Percentiles rank a stretch among this genome's conserved stretches.
Conservation (phyloP, 2,797 vertebrate species). For the Neoniphon sammara region DNA sequence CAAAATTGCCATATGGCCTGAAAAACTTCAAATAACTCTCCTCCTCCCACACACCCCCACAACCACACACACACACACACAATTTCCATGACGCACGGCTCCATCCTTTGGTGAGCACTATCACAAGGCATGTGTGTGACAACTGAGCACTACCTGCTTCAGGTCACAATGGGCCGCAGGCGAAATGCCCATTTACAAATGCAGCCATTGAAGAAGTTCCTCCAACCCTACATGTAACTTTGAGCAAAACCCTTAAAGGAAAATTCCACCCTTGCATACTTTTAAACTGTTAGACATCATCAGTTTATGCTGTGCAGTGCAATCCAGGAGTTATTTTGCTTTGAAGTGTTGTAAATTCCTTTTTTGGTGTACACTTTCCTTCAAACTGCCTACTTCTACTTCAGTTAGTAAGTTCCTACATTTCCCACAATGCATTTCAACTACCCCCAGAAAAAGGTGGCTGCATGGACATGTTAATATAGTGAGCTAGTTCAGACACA, state of each 20-base stretch:
- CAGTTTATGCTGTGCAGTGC: not conserved
- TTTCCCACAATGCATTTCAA: too few species aligned
- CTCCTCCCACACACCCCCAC: conserved; percentile 1
- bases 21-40: conserved; percentile 37
- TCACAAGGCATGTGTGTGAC: not conserved
- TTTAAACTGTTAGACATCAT: not conserved
- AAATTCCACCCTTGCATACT: not conserved
- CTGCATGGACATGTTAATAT: too few species aligned
- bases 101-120: not conserved
- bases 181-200: conserved; percentile 11
- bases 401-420: not conserved
- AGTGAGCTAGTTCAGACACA: too few species aligned
- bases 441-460: too few species aligned
- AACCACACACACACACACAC: not conserved
- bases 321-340: not conserved
- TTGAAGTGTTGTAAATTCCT: conserved; percentile 8
- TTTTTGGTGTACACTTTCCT: not conserved
- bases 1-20: conserved; percentile 17
- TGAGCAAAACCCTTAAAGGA: not conserved
- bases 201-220: not conserved
- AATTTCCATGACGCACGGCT: conserved; percentile 29
- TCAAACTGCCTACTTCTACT: conserved; percentile 20
- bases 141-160: not conserved
- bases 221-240: too few species aligned
- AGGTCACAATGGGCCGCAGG: not conserved